Evolutionary conservation across 2,113 vertebrate species (phyloP), one percentile per base, ranked within the genome.

Genomic region (Misgurnus mizolepis): DNA sequence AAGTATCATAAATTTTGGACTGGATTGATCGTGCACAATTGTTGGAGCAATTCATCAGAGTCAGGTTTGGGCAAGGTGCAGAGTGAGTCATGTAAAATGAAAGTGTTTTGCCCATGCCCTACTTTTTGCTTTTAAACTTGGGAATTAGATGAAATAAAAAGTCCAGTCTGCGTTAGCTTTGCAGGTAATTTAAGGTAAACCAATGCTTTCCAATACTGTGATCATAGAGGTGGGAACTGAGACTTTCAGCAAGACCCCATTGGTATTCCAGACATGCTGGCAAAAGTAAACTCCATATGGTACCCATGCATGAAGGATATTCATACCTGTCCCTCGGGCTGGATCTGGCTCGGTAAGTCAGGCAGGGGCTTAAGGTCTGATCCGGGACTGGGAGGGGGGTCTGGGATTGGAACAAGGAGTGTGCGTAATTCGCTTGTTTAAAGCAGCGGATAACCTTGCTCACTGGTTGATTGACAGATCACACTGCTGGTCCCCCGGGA

Each of bases 361-460:
- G 41, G 17, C 71, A 40, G 55, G 58, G 43, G 62, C 47, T 80
- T 81, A 64, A 64, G 14, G 69, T 27, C 41, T 67, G 34, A 49
- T 49, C 64, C 41, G 40, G 43, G 43, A n/a, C 55, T 22, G 55
- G 73, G 53, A 53, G 70, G 45, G n/a, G 41, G 40, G 39, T 41
- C 67, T 11, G 70, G 60, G n/a, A 18, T 78, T 81, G 61, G 43
- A 17, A 62, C 76, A 34, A 17, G 6, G 72, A 80, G 61, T 67
- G 17, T 47, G 64, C 78, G 76, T 85, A 85, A 85, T 82, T 85
- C 80, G 81, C 69, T 18, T 83, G 81, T 78, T 85, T 83, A 82
- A 71, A 80, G 58, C 49, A 58, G 58, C n/a, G 49, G 41, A 47
- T 64, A 49, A 68, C 80, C 76, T 27, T 58, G 62, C 50, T 73